phyloP scores from a whole-genome alignment of 53 echinoderm and acorn worm genomes.

The Stichopus horrens region DNA sequence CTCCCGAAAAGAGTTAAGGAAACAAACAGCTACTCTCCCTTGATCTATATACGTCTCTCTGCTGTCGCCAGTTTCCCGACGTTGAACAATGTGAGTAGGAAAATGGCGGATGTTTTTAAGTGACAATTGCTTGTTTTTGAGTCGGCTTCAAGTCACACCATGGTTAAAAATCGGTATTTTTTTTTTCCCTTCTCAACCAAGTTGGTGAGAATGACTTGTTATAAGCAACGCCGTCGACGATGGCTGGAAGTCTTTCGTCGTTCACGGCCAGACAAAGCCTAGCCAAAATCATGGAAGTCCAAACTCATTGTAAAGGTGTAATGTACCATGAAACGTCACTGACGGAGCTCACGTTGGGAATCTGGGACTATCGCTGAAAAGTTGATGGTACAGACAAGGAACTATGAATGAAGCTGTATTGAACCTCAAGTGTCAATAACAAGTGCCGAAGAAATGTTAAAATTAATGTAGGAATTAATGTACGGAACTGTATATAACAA shows the following conservation, averaged over 20 bases:
- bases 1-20: neutral
- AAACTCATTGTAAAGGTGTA: slow-evolving; percentile 10
- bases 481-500: neutral
- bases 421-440: neutral
- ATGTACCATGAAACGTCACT: slow-evolving; percentile 32
- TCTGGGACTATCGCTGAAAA: neutral
- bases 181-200: neutral
- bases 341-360: slow-evolving; percentile 21
- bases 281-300: slow-evolving; percentile 19
- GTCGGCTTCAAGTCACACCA: slow-evolving; percentile 35
- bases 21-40: slow-evolving; percentile 5
- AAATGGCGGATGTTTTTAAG: slow-evolving; percentile 44
- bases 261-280: slow-evolving; percentile 32
- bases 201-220: slow-evolving; percentile 31
- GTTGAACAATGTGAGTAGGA: slow-evolving; percentile 5
- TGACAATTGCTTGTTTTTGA: slow-evolving; percentile 26
- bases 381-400: no score
- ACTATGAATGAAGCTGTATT: no score
- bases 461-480: slow-evolving; percentile 38
- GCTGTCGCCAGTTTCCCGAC: slow-evolving; percentile 28
- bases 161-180: neutral
- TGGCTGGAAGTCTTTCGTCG: slow-evolving; percentile 4
- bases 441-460: slow-evolving; percentile 2
- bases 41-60: slow-evolving; percentile 4
- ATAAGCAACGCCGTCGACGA: neutral